Conservation (phyloP, 1,140 invertebrate genomes). For the Lepidurus apus region DNA sequence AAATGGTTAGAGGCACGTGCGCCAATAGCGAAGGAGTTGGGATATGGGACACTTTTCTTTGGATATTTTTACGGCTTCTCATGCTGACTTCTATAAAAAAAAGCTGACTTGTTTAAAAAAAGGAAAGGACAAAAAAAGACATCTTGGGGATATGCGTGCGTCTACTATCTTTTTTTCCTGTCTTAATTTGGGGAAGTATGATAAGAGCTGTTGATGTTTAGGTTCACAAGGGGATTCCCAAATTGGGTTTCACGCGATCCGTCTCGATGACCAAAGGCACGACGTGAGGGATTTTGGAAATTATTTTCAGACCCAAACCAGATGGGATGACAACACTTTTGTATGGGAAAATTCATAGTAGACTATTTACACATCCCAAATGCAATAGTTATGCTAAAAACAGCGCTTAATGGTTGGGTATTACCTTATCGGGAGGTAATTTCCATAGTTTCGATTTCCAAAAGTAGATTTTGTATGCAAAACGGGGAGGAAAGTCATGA, state of each 20-base stretch:
- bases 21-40: not conserved
- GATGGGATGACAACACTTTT: too few species aligned
- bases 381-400: too few species aligned
- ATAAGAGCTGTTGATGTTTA: conserved; percentile 10
- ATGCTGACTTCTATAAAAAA: too few species aligned
- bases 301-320: too few species aligned
- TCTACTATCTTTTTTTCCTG: not conserved
- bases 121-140: not conserved
- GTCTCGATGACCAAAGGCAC: not conserved
- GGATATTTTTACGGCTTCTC: not conserved
- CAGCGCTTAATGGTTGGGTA: too few species aligned
- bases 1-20: not conserved
- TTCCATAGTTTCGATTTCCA: too few species aligned
- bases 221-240: not conserved
- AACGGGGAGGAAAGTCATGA: too few species aligned
- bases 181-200: not conserved
- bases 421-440: too few species aligned
- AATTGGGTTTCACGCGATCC: not conserved
- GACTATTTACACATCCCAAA: too few species aligned
- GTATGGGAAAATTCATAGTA: too few species aligned
- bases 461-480: too few species aligned
- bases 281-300: not conserved
- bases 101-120: too few species aligned
- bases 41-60: not conserved
- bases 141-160: not conserved